Conservation (phyloP, 2,113 vertebrate species). For the Ptychochromis oligacanthus region DNA sequence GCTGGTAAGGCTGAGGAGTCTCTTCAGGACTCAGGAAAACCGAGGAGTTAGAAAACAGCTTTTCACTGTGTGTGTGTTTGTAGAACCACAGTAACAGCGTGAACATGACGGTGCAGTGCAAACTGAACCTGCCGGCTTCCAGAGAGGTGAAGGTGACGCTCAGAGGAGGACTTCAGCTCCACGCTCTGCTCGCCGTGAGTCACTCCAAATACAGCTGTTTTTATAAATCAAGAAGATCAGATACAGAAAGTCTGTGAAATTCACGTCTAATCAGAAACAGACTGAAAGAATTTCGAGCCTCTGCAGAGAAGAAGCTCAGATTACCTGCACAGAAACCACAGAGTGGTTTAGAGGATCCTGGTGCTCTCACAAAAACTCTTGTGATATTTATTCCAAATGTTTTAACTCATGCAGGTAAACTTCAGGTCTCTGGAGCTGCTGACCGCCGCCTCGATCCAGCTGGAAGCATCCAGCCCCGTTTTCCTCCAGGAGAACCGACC, state of each 20-base stretch:
- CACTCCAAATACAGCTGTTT: background rate
- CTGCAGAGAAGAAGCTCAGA: background rate
- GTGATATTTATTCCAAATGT: background rate
- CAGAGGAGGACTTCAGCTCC: slow-evolving; percentile 82
- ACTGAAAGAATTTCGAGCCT: background rate
- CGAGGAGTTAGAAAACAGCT: background rate
- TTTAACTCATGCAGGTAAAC: slow-evolving; percentile 65
- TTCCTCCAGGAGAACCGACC: slow-evolving; percentile 77
- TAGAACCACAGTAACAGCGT: slow-evolving; percentile 88
- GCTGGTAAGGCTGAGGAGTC: slow-evolving; percentile 77
- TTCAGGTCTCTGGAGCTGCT: slow-evolving; percentile 77
- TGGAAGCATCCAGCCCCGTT: slow-evolving; percentile 62
- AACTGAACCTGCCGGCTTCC: slow-evolving; percentile 75
- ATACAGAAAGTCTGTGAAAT: background rate
- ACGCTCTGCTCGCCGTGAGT: slow-evolving; percentile 84
- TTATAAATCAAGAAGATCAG: background rate
- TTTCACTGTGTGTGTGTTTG: background rate
- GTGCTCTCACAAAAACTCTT: background rate
- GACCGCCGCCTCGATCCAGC: slow-evolving; percentile 67
- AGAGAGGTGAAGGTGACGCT: slow-evolving; percentile 80
- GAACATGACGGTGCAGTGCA: slow-evolving; percentile 80
- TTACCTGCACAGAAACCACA: background rate
- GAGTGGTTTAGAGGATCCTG: background rate
- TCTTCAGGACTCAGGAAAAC: background rate
- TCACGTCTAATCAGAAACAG: background rate